Evolutionary conservation across 2,113 vertebrate species (phyloP), one percentile per base, ranked within the genome.

Genomic region (Oxyura jamaicensis): DNA sequence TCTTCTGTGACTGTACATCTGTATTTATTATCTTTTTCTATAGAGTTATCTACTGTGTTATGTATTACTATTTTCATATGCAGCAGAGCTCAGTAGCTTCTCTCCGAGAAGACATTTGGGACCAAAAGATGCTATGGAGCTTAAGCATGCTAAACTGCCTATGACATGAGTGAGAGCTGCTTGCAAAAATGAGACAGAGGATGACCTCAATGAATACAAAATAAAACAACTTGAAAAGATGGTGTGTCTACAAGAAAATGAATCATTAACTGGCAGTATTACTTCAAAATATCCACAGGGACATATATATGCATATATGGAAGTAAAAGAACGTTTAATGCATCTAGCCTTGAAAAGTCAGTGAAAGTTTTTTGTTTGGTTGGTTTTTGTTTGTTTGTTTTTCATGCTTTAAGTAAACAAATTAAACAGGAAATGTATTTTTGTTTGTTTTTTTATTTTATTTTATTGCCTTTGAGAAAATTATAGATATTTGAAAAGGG

Each of bases 161-260:
- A 19, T 55, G 65, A 92, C 75, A 76, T 13, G 41, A 84, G 48
- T 68, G 60, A 83, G 72, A 95, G 62, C 35, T 93, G 62, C 68
- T 93, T 73, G 76, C 58, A 86, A 53, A 93, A 68, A 92, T 39
- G 73, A 91, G 21, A 42, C 50, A 91, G 69, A 72, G 44, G 26
- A 55, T 83, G 86, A 93, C 88, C 58, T 89, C 82, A 83, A 76
- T 86, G 68, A 90, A 86, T 93, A 67, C 59, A 92, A 88, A 95
- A 91, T 76, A 91, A 88, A 88, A 72, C 33, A 75, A 66, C 50
- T 75, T 67, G 68, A 71, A 86, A 85, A 93, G 48, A 73, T 66
- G 26, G 16, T 62, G 55, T 75, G 83, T 10, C 62, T 63, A 11
- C 56, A 67, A 84, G 72, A 91, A 91, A 68, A n/a, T 55, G 39